phyloP scores from a whole-genome alignment of 2,797 vertebrate genomes.

The Falco novaeseelandiae region DNA sequence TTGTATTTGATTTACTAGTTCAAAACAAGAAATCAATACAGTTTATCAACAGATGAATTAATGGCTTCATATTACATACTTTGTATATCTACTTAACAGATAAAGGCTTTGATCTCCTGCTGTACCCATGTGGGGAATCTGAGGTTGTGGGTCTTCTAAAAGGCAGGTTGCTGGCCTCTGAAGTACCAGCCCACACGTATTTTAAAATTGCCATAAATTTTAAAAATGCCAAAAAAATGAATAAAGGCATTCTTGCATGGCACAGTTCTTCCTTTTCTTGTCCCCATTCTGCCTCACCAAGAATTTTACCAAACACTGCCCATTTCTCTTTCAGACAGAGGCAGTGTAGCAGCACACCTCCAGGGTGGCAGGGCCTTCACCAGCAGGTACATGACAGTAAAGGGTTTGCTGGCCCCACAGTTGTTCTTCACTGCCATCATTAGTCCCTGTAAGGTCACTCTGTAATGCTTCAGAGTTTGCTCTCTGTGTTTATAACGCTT shows the following conservation, averaged over 20 bases:
- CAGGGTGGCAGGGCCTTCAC: not conserved
- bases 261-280: not conserved
- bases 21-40: not conserved
- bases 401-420: not conserved
- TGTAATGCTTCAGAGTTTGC: not conserved
- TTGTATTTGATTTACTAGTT: not conserved
- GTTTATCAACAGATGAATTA: not conserved
- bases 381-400: not conserved
- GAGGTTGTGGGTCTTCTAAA: not conserved
- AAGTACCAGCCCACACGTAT: not conserved
- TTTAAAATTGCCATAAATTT: not conserved
- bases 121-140: not conserved
- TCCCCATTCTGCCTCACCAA: not conserved
- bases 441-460: not conserved
- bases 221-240: too few species aligned
- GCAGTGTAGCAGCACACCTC: rapidly evolving
- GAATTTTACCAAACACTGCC: not conserved
- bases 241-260: not conserved
- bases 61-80: not conserved
- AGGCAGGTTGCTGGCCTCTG: not conserved
- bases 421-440: not conserved
- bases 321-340: not conserved
- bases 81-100: not conserved
- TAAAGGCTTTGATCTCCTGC: not conserved
- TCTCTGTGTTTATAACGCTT: not conserved